These are phyloP conservation scores for Oceanodroma tethys DNA, from an alignment of 2,113 vertebrate species.

Conservation along the genomic window DNA sequence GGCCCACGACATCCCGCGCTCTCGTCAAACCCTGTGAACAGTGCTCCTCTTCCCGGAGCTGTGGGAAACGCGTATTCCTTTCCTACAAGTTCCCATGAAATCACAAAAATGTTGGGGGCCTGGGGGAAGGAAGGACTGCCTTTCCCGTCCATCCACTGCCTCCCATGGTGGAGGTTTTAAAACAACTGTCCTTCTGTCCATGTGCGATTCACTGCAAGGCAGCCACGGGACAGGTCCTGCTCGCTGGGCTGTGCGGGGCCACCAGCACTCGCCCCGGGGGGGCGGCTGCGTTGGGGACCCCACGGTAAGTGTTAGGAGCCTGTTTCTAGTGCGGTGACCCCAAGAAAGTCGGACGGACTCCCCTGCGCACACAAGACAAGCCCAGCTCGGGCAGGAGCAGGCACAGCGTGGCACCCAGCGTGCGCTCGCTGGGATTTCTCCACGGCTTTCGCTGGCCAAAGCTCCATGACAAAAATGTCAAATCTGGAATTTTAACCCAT, in stretches of 20 bases:
- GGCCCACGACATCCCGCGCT: not conserved
- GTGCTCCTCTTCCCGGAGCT: not conserved
- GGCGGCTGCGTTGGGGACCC: fast-evolving
- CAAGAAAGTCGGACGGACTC: fast-evolving
- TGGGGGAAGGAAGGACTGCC: not conserved
- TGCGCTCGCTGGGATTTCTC: not conserved
- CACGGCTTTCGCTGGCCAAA: not conserved
- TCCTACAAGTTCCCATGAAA: conserved; percentile 49
- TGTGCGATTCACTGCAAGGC: fast-evolving
- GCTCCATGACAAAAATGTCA: conserved; percentile 44
- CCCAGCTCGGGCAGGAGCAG: not conserved
- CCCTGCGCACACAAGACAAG: fast-evolving
- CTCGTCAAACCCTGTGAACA: not conserved
- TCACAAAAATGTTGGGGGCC: conserved; percentile 4
- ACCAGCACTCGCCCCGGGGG: fast-evolving
- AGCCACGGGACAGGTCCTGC: not conserved
- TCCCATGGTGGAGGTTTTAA: not conserved
- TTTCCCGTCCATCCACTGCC: not conserved
- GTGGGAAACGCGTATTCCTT: not conserved
- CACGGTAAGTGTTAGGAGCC: not conserved
- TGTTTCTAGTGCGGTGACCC: not conserved
- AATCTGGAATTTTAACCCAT: conserved; percentile 67
- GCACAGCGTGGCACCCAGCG: not conserved
- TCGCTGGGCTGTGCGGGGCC: fast-evolving
- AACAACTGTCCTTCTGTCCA: not conserved